phyloP scores from a whole-genome alignment of 2,888 invertebrate genomes.

The Eugnorisma glareosa region DNA sequence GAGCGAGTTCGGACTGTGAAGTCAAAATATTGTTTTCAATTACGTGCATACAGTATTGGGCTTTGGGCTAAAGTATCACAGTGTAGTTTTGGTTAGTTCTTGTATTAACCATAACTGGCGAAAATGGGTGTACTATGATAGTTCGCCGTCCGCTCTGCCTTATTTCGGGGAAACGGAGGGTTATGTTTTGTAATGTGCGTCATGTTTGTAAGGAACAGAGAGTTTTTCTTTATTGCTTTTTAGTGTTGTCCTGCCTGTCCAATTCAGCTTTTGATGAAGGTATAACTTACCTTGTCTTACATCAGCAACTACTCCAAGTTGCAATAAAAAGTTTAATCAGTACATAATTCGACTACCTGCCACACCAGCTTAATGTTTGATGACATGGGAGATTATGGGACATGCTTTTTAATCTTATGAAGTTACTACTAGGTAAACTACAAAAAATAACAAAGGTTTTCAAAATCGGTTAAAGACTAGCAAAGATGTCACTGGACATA shows the following conservation, averaged over 20 bases:
- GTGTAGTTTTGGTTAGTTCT: not conserved
- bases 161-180: not conserved
- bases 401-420: not conserved
- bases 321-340: no score
- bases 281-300: no score
- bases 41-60: not conserved
- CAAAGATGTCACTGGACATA: not conserved
- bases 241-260: not conserved
- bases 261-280: not conserved
- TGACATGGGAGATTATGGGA: not conserved
- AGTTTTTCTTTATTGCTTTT: not conserved
- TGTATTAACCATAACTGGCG: not conserved
- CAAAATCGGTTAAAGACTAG: not conserved
- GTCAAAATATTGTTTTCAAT: conserved; percentile 36
- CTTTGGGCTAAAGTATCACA: not conserved
- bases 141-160: no score
- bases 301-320: no score
- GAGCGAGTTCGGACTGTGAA: not conserved
- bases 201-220: not conserved
- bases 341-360: no score
- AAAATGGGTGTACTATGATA: not conserved
- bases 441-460: not conserved
- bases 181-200: not conserved
- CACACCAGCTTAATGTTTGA: not conserved
- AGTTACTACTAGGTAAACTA: not conserved